These are phyloP conservation scores for Cyanoramphus novaezelandiae DNA, from an alignment of 2,113 vertebrate species.

Conservation along the genomic window DNA sequence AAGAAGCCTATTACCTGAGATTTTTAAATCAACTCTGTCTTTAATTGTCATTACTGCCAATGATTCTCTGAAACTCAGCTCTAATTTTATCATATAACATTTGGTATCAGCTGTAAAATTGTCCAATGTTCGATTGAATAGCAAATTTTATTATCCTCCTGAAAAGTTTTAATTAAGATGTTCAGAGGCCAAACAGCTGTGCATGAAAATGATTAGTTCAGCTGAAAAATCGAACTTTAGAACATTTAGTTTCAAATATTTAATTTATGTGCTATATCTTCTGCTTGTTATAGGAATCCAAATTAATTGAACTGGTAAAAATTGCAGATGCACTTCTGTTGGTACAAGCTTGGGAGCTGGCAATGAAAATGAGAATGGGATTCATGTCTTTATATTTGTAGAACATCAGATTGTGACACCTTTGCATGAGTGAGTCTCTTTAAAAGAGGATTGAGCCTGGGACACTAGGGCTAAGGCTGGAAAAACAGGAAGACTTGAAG, in stretches of 20 bases:
- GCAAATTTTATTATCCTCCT: not conserved
- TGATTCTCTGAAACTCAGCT: not conserved
- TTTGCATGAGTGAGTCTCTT: not conserved
- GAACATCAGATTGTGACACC: not conserved
- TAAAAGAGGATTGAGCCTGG: not conserved
- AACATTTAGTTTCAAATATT: not conserved
- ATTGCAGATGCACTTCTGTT: not conserved
- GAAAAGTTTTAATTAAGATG: conserved; percentile 45
- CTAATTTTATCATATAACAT: not conserved
- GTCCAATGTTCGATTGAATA: not conserved
- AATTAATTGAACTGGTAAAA: not conserved
- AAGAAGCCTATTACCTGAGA: not conserved
- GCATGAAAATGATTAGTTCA: conserved; percentile 25
- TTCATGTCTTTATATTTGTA: not conserved
- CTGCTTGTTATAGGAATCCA: not conserved
- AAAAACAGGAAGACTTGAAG: not conserved
- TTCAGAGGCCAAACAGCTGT: conserved; percentile 36
- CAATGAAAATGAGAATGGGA: not conserved
- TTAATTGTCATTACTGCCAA: not conserved
- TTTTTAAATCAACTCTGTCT: not conserved
- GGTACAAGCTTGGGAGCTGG: not conserved
- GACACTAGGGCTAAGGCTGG: not conserved
- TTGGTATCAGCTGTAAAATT: conserved; percentile 20
- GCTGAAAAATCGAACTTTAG: conserved; percentile 4
- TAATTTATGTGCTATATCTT: not conserved